phyloP scores from a whole-genome alignment of 2,113 vertebrate genomes.

The Syngnathoides biaculeatus region DNA sequence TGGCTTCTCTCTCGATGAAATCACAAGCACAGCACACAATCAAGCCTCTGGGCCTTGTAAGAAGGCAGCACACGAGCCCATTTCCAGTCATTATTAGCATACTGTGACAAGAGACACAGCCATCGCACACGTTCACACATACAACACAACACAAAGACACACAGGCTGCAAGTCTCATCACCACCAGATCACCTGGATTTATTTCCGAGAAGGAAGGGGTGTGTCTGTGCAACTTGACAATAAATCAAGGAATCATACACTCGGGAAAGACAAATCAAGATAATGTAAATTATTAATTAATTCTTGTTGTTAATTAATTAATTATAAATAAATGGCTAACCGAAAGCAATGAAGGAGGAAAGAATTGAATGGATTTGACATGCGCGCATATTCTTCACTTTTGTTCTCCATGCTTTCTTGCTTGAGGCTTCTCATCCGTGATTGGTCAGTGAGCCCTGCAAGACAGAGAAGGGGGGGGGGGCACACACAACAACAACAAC shows the following conservation, averaged over 20 bases:
- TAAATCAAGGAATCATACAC: slow-evolving; percentile 59
- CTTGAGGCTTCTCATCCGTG: slow-evolving; percentile 49
- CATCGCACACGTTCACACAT: slow-evolving; percentile 15
- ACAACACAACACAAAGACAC: slow-evolving; percentile 34
- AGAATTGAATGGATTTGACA: slow-evolving; percentile 27
- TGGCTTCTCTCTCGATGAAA: slow-evolving; percentile 49
- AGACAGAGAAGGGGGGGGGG: slow-evolving; percentile 4
- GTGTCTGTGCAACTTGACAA: slow-evolving; percentile 54
- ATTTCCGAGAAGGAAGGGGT: slow-evolving; percentile 49
- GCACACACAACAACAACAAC: slow-evolving; percentile 6
- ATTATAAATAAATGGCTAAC: slow-evolving; percentile 12
- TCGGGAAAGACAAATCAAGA: slow-evolving; percentile 54
- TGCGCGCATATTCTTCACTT: slow-evolving; percentile 30
- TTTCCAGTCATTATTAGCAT: slow-evolving; percentile 57
- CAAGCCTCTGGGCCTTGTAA: slow-evolving; percentile 51
- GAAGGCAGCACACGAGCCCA: slow-evolving; percentile 49
- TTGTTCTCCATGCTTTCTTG: slow-evolving; percentile 16
- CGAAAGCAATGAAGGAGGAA: slow-evolving; percentile 10
- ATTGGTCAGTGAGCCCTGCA: slow-evolving; percentile 48
- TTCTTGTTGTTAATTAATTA: too few relatives aligned
- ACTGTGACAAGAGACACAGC: slow-evolving; percentile 45
- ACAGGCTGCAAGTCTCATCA: slow-evolving; percentile 55
- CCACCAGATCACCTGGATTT: slow-evolving; percentile 60
- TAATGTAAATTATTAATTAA: slow-evolving; percentile 9
- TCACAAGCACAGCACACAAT: slow-evolving; percentile 40